A percentile compares a stretch with the other conserved stretches of the same genome.
Conservation (phyloP, 2,888 invertebrate species). For the Dasysyrphus tricinctus region DNA sequence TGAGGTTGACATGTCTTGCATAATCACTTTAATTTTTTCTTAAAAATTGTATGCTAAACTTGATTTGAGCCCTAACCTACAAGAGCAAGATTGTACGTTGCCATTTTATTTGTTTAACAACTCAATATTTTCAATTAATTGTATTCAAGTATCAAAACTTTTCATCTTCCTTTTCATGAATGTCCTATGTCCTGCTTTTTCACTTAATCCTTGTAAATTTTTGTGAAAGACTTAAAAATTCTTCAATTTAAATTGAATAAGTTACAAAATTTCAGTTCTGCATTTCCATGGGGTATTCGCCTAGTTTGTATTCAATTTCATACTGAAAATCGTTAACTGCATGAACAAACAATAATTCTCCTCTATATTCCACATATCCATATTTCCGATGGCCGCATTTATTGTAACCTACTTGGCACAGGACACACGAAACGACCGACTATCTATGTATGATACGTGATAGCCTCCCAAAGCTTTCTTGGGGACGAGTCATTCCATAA, state of each 20-base stretch:
- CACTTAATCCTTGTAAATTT: no score
- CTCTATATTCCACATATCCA: neutral
- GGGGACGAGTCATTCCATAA: slow-evolving; percentile 2
- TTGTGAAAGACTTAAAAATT: neutral
- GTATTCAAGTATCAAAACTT: no score
- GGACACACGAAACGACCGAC: slow-evolving; percentile 33
- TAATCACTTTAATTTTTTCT: no score
- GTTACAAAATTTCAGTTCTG: neutral
- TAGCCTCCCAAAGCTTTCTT: slow-evolving; percentile 1
- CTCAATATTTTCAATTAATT: no score
- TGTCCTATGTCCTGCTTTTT: no score
- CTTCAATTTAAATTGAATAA: neutral
- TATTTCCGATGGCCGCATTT: slow-evolving; percentile 20
- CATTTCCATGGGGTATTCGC: neutral
- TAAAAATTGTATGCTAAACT: no score
- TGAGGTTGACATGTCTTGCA: no score
- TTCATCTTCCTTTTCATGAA: no score
- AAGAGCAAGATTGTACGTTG: no score
- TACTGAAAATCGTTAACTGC: neutral
- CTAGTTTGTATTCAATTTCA: slow-evolving; percentile 3
- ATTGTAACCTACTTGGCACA: slow-evolving; percentile 65
- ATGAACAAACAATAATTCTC: slow-evolving; percentile 1
- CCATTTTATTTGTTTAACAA: no score
- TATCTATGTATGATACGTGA: slow-evolving; percentile 9
- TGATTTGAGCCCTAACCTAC: no score